Evolutionary conservation across 2,113 vertebrate genomes (phyloP), one percentile per base, ranked within the genome.

Genomic region (Nothocercus julius): DNA sequence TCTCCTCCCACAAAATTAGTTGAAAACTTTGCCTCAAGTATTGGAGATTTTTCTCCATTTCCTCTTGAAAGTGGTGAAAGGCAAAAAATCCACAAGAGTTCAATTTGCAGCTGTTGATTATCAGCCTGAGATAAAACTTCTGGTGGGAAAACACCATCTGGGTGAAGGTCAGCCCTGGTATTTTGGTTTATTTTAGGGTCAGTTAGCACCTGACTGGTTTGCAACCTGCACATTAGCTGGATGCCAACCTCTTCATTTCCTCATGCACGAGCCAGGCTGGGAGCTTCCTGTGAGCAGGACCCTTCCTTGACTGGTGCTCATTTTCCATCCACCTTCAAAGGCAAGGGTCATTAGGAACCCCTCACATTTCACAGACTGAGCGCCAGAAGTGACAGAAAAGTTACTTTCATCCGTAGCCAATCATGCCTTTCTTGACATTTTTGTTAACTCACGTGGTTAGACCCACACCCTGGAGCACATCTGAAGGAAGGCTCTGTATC

Each of bases 21-120:
- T 28, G 11, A 67, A 82, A 95, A 66, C 0, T 0, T 72, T 78
- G 6, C 30, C 72, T 25, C 27, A 28, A 19, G 10, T 13, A 3
- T 44, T 30, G 5, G 42, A 92, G 24, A 59, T 63, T 70, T 91
- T 79, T n/a, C 18, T 81, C 40, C 34, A 6, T 40, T 76, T 67
- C 27, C 62, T 49, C 76, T 64, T 61, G 36, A 25, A 82, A 82
- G 51, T 0, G 0, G 6, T 36, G 45, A 75, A 86, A 72, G 13
- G 11, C 2, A 7, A 64, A 76, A 56, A 72, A 64, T 30, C 2
- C 2, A 13, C 28, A 10, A 11, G 32, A 34, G 1, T 30, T 75
- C 75, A 40, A 36, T 38, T 18, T 3, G 22, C 4, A 40, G 28
- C 34, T 80, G 32, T 24, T 18, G 47, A 13, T 45, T 68, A n/a